Evolutionary conservation across 2,888 invertebrate genomes (phyloP), one percentile per base, ranked within the genome.

Genomic region (Aleiodes alternator): DNA sequence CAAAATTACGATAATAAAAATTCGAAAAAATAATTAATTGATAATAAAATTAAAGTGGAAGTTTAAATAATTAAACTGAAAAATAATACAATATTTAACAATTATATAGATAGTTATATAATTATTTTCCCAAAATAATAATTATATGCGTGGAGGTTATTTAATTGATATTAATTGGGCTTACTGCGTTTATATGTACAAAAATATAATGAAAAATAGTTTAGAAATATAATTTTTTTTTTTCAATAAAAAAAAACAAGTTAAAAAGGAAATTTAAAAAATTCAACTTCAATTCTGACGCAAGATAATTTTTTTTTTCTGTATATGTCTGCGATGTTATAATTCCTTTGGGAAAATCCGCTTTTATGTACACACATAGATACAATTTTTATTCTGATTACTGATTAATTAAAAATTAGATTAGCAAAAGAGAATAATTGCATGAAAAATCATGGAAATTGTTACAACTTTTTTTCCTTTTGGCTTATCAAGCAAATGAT

Each of bases 231-330:
- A 7, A 9, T 6, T 43, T 11, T 43, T 43, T 43, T 43, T 43
- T 75, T 77, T 77, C 69, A 68, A n/a, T 71, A 31, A 59, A 43
- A 72, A 76, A 75, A 75, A 70, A 68, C 53, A 78, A 69, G 16
- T 55, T n/a, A 55, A 51, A 55, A 16, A 4, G 4, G 43, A 64
- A 64, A 34, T 14, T 11, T 16, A 1, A 16, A 16, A 11, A 6
- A 48, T 14, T 48, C 4, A 38, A 38, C 43, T 43, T 14, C 4
- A 16, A n/a, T 16, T n/a, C 7, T 55, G 4, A 14, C 12, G 38
- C 14, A 61, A n/a, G 4, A 43, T 34, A 38, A 14, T 14, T 43
- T 23, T 48, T 64, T 64, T 48, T 43, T 23, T 43, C 14, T 43
- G 23, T 6, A 64, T 48, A 43, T 34, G 59, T 34, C 59, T 11